Evolutionary conservation across 2,797 vertebrate species (phyloP), one percentile per base, ranked within the genome.

Genomic region (Gorsachius magnificus): DNA sequence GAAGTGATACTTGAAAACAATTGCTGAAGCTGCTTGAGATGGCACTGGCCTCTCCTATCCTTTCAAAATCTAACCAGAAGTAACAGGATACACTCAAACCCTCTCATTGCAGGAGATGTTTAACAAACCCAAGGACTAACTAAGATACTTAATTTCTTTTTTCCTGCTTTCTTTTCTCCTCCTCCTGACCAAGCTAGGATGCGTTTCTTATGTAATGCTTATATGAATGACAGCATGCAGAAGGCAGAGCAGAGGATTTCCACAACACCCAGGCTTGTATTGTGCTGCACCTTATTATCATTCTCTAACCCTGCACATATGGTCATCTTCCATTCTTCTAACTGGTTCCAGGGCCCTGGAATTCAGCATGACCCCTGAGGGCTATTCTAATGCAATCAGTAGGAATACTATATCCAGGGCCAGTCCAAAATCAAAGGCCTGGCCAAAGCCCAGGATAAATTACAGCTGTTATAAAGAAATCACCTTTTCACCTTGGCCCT

Each of bases 261-360:
- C 89, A 94, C 96, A 95, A 89, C 92, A 93, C 85, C 75, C 57
- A 1, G 78, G 71, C 83, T 94, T 93, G 97, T 91, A 94, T 97
- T 95, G 94, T 94, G 90, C 96, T 92, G 92, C 95, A 93, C 96
- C 90, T 96, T 96, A 95, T 96, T 87, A 94, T 93, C 95, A 96
- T 97, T 97, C 96, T 96, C 91, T 94, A 90, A 95, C 96, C 86
- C 94, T 87, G 93, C 95, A 95, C 97, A 95, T 96, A 98, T 99
- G 98, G 95, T 97, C 98, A 96, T 97, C 98, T 98, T 97, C 98
- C 95, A 98, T 98, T 98, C 98, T 98, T 99, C 98, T 99, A 99
- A 99, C 98, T 98, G 98, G 98, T 99, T 99, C 98, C 99, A 99
- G 99, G 98, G 98, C 98, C 98, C 98, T 98, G 98, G 98, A 98